Percentiles rank a stretch among this genome's conserved stretches.
Evolutionary conservation across 2,797 vertebrate species (phyloP).

Genomic region (Scolopax bukidnonensis): DNA sequence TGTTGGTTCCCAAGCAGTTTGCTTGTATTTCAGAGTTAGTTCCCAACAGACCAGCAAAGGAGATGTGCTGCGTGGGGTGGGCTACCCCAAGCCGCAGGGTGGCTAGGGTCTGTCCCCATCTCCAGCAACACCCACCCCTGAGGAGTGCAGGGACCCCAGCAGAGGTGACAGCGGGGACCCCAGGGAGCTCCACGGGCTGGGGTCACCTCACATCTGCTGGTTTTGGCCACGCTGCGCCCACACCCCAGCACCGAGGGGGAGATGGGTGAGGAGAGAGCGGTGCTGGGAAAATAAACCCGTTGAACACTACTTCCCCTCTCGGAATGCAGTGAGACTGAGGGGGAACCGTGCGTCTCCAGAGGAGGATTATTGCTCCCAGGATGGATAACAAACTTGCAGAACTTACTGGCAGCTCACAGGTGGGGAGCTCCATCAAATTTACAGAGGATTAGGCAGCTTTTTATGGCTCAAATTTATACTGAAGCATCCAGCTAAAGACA

Average conservation of each 20-base stretch:
- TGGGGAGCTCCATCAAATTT: neutral
- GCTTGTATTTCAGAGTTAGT: neutral
- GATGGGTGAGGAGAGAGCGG: rapidly evolving
- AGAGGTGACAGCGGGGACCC: neutral
- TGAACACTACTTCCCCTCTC: neutral
- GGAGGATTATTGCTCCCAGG: neutral
- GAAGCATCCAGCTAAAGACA: neutral
- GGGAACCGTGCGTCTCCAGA: neutral
- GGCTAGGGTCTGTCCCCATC: rapidly evolving
- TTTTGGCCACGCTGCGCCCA: neutral
- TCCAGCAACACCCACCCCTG: neutral
- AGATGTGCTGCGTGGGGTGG: neutral
- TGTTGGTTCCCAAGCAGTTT: neutral
- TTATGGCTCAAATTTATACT: neutral
- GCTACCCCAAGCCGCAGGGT: neutral
- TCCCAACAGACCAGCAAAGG: neutral
- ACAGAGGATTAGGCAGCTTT: neutral
- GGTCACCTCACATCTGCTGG: rapidly evolving
- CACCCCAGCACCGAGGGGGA: neutral
- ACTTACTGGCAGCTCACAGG: neutral
- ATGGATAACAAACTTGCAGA: neutral
- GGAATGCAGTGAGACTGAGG: neutral
- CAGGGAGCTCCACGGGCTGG: neutral
- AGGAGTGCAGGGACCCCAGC: neutral
- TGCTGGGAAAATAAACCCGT: neutral